These are phyloP conservation scores for Oreotragus oreotragus DNA, from an alignment of 2,113 vertebrate genomes.

Conservation along the genomic window DNA sequence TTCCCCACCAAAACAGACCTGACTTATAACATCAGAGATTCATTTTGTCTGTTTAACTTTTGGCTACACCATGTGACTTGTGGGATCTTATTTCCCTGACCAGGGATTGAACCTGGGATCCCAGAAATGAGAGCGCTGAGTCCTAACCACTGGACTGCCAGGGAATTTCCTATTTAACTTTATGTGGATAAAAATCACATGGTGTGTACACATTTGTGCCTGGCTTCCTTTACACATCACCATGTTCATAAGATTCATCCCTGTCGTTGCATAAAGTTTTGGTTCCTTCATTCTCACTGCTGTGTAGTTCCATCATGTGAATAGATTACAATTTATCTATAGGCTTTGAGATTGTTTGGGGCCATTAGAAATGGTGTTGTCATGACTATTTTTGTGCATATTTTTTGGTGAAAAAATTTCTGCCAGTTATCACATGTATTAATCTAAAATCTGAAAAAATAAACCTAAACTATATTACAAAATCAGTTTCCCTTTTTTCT, in stretches of 20 bases:
- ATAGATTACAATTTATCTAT: not conserved
- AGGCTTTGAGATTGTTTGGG: not conserved
- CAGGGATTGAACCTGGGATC: not conserved
- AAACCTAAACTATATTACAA: not conserved
- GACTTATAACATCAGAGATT: not conserved
- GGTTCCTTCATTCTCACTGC: not conserved
- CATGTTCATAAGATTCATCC: not conserved
- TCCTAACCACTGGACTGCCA: not conserved
- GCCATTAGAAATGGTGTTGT: not conserved
- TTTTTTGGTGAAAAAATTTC: constrained; percentile 19
- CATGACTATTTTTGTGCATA: not conserved
- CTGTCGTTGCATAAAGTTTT: not conserved
- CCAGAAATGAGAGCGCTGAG: not conserved
- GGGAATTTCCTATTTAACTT: not conserved
- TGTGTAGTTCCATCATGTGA: not conserved
- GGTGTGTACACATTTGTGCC: not conserved
- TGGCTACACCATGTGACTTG: not conserved
- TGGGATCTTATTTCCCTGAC: not conserved
- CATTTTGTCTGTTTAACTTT: not conserved
- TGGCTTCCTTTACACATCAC: not conserved
- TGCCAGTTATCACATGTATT: not conserved
- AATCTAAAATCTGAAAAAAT: constrained; percentile 32
- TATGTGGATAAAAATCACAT: not conserved
- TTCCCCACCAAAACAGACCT: not conserved
- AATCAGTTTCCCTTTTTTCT: not conserved